phyloP scores from a whole-genome alignment of 1,140 invertebrate species.

The Grapholita molesta region DNA sequence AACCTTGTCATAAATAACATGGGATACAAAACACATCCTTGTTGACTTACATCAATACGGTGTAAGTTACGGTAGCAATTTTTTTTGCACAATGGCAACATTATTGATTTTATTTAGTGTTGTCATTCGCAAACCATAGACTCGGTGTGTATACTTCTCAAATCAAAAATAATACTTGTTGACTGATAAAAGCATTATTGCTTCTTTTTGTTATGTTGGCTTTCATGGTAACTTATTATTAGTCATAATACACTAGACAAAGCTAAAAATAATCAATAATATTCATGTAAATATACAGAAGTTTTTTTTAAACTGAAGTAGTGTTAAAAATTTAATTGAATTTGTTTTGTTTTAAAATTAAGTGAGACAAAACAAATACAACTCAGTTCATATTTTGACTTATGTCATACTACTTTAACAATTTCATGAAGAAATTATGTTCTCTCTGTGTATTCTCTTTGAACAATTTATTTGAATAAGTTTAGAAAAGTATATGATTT shows the following conservation, averaged over 20 bases:
- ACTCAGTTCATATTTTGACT: too few relatives aligned
- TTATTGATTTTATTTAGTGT: slow-evolving; percentile 54
- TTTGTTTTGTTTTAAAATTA: too few relatives aligned
- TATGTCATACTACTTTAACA: too few relatives aligned
- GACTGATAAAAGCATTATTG: not conserved
- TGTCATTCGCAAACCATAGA: slow-evolving; percentile 33
- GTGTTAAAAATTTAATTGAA: too few relatives aligned
- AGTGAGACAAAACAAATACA: too few relatives aligned
- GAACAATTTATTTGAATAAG: too few relatives aligned
- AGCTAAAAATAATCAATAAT: too few relatives aligned
- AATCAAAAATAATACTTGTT: not conserved
- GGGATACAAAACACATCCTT: slow-evolving; percentile 63
- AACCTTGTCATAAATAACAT: slow-evolving; percentile 28
- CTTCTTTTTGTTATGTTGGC: not conserved
- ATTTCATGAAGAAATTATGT: too few relatives aligned
- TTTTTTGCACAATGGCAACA: slow-evolving; percentile 67
- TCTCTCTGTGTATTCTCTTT: too few relatives aligned
- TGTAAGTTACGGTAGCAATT: slow-evolving; percentile 49
- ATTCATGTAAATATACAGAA: too few relatives aligned
- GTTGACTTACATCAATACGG: slow-evolving; percentile 39
- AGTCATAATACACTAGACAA: not conserved
- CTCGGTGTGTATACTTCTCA: not conserved
- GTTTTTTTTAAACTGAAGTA: too few relatives aligned
- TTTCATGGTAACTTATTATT: not conserved
- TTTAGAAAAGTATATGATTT: too few relatives aligned